phyloP scores from a whole-genome alignment of 2,888 invertebrate species.

The Caenorhabditis plicata region DNA sequence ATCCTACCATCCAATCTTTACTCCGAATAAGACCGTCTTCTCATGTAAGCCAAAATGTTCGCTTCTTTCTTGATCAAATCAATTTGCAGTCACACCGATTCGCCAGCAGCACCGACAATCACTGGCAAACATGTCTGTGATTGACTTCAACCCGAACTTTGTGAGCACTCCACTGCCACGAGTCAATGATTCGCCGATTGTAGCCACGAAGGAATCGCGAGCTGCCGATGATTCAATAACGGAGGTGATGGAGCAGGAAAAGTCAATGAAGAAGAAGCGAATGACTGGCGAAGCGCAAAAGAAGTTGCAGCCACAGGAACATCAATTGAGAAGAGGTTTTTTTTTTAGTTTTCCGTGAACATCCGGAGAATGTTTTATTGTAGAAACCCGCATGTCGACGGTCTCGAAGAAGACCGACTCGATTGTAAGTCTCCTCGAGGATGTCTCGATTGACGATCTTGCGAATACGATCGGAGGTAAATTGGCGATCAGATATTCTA shows the following conservation, averaged over 20 bases:
- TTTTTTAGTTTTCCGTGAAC: neutral
- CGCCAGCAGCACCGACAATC: neutral
- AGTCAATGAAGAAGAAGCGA: neutral
- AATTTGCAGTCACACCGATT: too few species aligned
- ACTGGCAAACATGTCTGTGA: neutral
- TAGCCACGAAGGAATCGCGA: too few species aligned
- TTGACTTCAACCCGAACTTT: neutral
- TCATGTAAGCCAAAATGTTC: too few species aligned
- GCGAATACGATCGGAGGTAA: neutral
- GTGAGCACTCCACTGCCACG: neutral
- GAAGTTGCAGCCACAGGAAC: conserved; percentile 17
- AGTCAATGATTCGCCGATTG: too few species aligned
- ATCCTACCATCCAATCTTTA: too few species aligned
- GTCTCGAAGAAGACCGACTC: conserved; percentile 12
- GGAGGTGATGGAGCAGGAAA: too few species aligned
- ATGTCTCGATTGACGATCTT: conserved; percentile 3
- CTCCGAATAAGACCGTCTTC: too few species aligned
- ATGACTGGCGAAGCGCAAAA: neutral
- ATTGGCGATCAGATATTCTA: neutral
- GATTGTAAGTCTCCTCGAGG: conserved; percentile 6
- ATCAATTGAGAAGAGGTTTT: conserved; percentile 9
- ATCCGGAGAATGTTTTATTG: neutral
- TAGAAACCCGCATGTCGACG: conserved; percentile 11
- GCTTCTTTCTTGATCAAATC: too few species aligned
- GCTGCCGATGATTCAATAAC: too few species aligned